phyloP scores from a whole-genome alignment of 2,888 invertebrate species.

The Aleiodes leptofemur region DNA sequence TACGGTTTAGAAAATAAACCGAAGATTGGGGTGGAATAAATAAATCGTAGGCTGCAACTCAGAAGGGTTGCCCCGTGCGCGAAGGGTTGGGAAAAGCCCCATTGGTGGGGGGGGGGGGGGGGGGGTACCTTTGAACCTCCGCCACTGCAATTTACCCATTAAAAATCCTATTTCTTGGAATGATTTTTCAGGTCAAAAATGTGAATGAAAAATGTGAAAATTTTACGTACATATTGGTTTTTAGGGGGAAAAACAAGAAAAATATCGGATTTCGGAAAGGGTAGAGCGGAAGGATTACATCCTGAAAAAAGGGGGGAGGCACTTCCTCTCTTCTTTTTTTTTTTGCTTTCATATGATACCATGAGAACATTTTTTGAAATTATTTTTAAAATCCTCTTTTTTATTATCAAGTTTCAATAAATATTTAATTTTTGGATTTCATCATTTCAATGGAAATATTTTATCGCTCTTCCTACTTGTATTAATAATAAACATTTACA shows the following conservation, averaged over 20 bases:
- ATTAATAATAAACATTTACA: neutral
- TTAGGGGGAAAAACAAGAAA: slow-evolving; percentile 27
- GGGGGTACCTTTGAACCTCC: slow-evolving; percentile 7
- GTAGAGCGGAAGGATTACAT: slow-evolving; percentile 34
- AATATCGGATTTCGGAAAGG: slow-evolving; percentile 52
- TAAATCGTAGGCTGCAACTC: slow-evolving; percentile 46
- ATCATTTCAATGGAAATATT: neutral
- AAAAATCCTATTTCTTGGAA: slow-evolving; percentile 36
- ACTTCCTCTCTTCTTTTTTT: slow-evolving; percentile 21
- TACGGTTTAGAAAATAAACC: slow-evolving; percentile 30
- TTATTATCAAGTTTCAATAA: neutral
- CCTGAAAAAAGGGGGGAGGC: slow-evolving; percentile 11
- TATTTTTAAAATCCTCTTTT: neutral
- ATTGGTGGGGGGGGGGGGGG: too few species aligned
- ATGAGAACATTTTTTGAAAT: too few species aligned
- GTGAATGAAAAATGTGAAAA: neutral
- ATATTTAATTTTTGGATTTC: slow-evolving; percentile 8
- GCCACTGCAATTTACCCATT: slow-evolving; percentile 22
- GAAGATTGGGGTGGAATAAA: slow-evolving; percentile 25
- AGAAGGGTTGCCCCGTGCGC: slow-evolving; percentile 61
- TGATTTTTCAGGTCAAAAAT: slow-evolving; percentile 40
- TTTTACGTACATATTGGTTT: slow-evolving; percentile 19
- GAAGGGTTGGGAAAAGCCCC: slow-evolving; percentile 56
- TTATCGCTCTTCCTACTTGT: neutral
- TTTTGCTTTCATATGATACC: neutral